Base-by-base conservation (phyloP, 2,888 invertebrate genomes). In the Exephanes ischioxanthus region DNA sequence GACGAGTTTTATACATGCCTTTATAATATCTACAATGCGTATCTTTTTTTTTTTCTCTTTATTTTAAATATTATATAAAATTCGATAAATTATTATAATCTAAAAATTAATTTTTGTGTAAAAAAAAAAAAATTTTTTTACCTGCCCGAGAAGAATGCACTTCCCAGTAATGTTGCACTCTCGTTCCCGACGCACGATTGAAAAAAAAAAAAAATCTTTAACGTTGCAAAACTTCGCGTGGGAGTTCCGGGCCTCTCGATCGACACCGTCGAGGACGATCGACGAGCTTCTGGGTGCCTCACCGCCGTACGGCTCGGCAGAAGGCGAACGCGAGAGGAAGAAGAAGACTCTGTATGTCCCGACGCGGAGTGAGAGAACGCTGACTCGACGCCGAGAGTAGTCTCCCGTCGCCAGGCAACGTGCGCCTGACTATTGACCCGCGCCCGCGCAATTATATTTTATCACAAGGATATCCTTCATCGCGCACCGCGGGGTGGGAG, bases 381-480 rank as follows among this genome's bases (percentile, higher is more conserved):
- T 22, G 19, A 66, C 75, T 61, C 70, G 66, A 63, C 45, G 72
- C 73, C 33, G 81, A 85, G 83, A 86, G 70, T 79, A 75, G 77
- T 58, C 26, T 77, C 67, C 37, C 89, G 92, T 91, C 91, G 90
- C 91, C 90, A 89, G 88, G 92, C 91, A 91, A 91, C 91, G 89
- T 89, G 88, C 75, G 87, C 87, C 87, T 90, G 91, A 92, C 90
- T 93, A 93, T 93, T 92, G 93, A 94, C 93, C 92, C 91, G 92
- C 92, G 92, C 93, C 90, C 90, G 93, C 93, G 93, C 92, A 92
- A 93, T 92, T 91, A 91, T 89, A 88, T 89, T 90, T 90, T 87
- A 90, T 90, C 88, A 82, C 72, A 45, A 78, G 81, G n/a, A 51
- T 77, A 81, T 88, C 87, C 88, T 90, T 87, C 82, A 80, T 81